Evolutionary conservation across 2,113 vertebrate species (phyloP), one percentile per base, ranked within the genome.

Genomic region (Dipodomys stephensi): DNA sequence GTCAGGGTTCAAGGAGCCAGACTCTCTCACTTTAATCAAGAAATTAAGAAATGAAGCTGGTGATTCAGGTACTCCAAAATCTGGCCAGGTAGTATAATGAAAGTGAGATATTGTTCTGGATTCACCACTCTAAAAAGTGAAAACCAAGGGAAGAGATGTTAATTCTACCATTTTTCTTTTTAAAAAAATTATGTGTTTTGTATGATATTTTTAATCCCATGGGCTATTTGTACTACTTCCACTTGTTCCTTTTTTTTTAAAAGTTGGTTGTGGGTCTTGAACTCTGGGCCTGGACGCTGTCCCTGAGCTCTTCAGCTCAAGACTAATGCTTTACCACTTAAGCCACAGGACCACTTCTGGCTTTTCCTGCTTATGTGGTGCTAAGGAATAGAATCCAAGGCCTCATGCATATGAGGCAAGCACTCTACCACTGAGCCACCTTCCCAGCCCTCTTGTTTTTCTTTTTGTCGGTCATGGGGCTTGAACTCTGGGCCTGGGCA

Each of bases 21-120:
- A 99, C 79, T 99, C 98, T 90, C 99, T 98, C 74, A 99, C 99
- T 98, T 99, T 99, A 96, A 99, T 99, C 96, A 99, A 98, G 97
- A 99, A 99, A 96, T 99, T 99, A 95, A 99, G 99, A 98, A 99
- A 99, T 78, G 99, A 99, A 94, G 99, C 99, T 12, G 99, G 99
- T 87, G 99, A 99, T 96, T 99, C 99, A 46, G 99, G 99, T 94
- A 99, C 99, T 72, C 99, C 99, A n/a, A 99, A 99, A 97, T 99
- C 99, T 93, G 99, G 99, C 99, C 99, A 99, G 0, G 99, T 99
- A 87, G 99, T 99, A 98, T 99, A 99, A 98, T 99, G 99, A 98
- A 99, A 99, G 97, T 99, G 99, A 97, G 98, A 99, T 96, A 99
- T 99, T 96, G 99, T 98, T 98, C 99, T 99, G 49, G 97, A 98